phyloP scores from a whole-genome alignment of 2,113 vertebrate species.

The Heterotis niloticus region DNA sequence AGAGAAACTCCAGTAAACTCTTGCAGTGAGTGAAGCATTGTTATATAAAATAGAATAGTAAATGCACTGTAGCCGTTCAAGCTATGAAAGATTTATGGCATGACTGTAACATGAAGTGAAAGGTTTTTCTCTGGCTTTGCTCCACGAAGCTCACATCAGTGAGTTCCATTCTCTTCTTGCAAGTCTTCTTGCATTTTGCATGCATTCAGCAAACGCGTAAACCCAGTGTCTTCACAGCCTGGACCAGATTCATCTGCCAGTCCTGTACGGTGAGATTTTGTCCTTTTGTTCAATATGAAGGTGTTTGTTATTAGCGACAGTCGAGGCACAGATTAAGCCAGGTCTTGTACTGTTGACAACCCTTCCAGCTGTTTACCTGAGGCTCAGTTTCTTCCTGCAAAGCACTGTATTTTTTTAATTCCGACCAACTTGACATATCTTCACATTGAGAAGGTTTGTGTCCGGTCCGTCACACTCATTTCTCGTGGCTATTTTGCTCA shows the following conservation, averaged over 20 bases:
- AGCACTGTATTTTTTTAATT: no score
- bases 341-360: no score
- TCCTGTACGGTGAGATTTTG: slow-evolving; percentile 36
- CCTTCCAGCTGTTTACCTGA: no score
- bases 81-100: slow-evolving; percentile 51
- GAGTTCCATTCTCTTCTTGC: slow-evolving; percentile 44
- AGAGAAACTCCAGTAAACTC: not conserved
- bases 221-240: slow-evolving; percentile 33
- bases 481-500: slow-evolving; percentile 40
- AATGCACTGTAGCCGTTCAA: slow-evolving; percentile 39
- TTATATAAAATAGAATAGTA: slow-evolving; percentile 44
- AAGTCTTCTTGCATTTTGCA: slow-evolving; percentile 38
- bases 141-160: slow-evolving; percentile 52
- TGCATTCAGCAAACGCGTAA: slow-evolving; percentile 35
- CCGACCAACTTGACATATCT: slow-evolving; percentile 43
- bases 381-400: no score
- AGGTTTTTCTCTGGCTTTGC: slow-evolving; percentile 55
- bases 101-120: slow-evolving; percentile 52
- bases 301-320: no score
- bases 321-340: no score
- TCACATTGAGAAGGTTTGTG: slow-evolving; percentile 34
- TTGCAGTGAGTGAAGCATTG: not conserved
- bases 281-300: slow-evolving; percentile 17
- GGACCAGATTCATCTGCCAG: slow-evolving; percentile 23
- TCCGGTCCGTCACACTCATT: slow-evolving; percentile 40